These are phyloP conservation scores for Orthosia gracilis DNA, from an alignment of 2,888 invertebrate species.

Conservation along the genomic window DNA sequence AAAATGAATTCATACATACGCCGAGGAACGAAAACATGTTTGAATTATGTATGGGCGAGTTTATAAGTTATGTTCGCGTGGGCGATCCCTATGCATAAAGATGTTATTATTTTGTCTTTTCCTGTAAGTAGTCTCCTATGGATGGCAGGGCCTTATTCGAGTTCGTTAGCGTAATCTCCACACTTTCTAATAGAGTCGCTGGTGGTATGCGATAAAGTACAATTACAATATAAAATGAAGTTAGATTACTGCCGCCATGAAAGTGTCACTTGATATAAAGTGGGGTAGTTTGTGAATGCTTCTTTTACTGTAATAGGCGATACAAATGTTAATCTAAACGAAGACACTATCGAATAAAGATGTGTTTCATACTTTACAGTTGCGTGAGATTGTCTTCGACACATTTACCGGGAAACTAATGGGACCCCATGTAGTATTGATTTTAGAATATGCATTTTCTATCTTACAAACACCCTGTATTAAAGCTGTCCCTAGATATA, in stretches of 20 bases:
- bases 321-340: slow-evolving; percentile 27
- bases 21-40: slow-evolving; percentile 76
- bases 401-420: slow-evolving; percentile 12
- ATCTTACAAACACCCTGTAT: background rate
- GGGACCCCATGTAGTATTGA: background rate
- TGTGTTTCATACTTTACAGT: slow-evolving; percentile 45
- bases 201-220: slow-evolving; percentile 73
- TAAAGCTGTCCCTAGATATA: background rate
- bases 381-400: slow-evolving; percentile 11
- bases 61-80: slow-evolving; percentile 79
- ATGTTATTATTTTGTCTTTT: slow-evolving; percentile 79
- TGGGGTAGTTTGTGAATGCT: slow-evolving; percentile 58
- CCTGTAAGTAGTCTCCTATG: slow-evolving; percentile 72
- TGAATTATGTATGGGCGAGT: slow-evolving; percentile 81
- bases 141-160: slow-evolving; percentile 72
- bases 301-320: slow-evolving; percentile 39
- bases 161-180: slow-evolving; percentile 83
- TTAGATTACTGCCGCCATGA: slow-evolving; percentile 63
- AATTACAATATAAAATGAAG: slow-evolving; percentile 75
- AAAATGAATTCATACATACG: slow-evolving; percentile 81
- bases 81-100: slow-evolving; percentile 81
- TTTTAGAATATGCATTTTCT: slow-evolving; percentile 12
- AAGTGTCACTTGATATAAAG: slow-evolving; percentile 60
- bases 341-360: slow-evolving; percentile 32
- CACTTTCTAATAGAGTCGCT: slow-evolving; percentile 80